Conservation (phyloP, 2,113 vertebrate species). For the Oreocharis arfaki region DNA sequence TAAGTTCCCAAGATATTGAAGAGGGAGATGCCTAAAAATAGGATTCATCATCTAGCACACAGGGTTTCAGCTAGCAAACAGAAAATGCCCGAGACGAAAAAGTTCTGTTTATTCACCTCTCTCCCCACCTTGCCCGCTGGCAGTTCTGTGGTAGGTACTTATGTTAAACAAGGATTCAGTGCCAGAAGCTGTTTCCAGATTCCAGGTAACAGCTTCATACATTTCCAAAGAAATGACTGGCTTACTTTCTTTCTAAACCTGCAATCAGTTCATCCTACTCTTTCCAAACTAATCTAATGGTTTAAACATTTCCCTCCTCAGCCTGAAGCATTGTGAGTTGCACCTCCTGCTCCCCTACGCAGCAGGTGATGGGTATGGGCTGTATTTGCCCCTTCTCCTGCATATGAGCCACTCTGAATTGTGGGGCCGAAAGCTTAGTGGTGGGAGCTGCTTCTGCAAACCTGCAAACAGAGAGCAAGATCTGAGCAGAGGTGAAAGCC, state of each 20-base stretch:
- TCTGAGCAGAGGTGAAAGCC: neutral
- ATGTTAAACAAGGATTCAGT: neutral
- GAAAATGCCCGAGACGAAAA: constrained; percentile 10
- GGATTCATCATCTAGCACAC: neutral
- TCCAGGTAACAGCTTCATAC: neutral
- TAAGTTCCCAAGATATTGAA: neutral
- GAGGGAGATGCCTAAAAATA: neutral
- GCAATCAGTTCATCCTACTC: neutral
- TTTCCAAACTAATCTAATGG: neutral
- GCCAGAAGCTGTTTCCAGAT: neutral
- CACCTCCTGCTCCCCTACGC: neutral
- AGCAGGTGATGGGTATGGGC: neutral
- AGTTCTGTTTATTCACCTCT: neutral
- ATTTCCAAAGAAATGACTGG: constrained; percentile 2
- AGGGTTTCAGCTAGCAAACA: neutral
- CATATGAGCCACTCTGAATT: too few species aligned
- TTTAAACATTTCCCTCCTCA: neutral
- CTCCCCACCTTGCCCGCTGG: constrained; percentile 1
- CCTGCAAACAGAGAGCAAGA: neutral
- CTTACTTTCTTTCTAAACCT: neutral
- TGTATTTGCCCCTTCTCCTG: neutral
- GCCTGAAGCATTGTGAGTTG: neutral
- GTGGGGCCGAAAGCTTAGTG: neutral
- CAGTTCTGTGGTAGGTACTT: constrained; percentile 33
- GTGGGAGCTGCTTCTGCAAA: neutral